Evolutionary conservation across 2,888 invertebrate species (phyloP).

Genomic region (Trichopria drosophilae): DNA sequence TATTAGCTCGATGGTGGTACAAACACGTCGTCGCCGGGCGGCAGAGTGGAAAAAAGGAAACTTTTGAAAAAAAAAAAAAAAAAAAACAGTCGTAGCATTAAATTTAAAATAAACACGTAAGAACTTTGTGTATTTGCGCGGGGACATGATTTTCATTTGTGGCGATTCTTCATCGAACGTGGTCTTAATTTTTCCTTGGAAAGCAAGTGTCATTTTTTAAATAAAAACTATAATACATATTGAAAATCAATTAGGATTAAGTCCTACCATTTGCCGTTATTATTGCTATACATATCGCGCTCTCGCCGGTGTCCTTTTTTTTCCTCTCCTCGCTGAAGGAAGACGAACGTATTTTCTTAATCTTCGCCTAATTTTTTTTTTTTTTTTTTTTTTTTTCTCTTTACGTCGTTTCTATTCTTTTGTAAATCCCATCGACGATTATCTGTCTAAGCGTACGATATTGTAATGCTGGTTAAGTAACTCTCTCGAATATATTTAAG

Average conservation of each 20-base stretch:
- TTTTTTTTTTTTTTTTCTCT: no score
- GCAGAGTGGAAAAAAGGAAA: constrained; percentile 8
- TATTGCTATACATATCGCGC: constrained; percentile 37
- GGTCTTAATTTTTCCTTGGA: no score
- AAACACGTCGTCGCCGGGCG: constrained; percentile 16
- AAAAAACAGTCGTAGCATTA: constrained; percentile 11
- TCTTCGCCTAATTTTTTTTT: constrained; percentile 12
- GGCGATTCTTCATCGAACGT: constrained; percentile 48
- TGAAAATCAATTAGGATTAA: constrained; percentile 37
- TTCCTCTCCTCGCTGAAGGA: no score
- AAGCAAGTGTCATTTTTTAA: constrained; percentile 46
- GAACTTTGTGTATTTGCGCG: constrained; percentile 12
- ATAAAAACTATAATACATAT: constrained; percentile 38
- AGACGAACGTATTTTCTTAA: constrained; percentile 18
- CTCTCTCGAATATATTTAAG: constrained; percentile 29
- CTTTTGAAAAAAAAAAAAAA: constrained; percentile 10
- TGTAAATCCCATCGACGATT: constrained; percentile 27
- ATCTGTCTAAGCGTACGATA: constrained; percentile 26
- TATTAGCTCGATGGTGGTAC: no score
- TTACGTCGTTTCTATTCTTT: no score
- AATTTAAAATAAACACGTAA: constrained; percentile 12
- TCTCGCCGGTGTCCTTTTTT: constrained; percentile 29
- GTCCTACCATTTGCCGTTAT: constrained; percentile 36
- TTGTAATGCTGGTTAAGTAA: constrained; percentile 28
- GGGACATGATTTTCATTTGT: constrained; percentile 25